Evolutionary conservation across 1,140 invertebrate species (phyloP), one percentile per base, ranked within the genome.

Genomic region (Elymnias hypermnestra): DNA sequence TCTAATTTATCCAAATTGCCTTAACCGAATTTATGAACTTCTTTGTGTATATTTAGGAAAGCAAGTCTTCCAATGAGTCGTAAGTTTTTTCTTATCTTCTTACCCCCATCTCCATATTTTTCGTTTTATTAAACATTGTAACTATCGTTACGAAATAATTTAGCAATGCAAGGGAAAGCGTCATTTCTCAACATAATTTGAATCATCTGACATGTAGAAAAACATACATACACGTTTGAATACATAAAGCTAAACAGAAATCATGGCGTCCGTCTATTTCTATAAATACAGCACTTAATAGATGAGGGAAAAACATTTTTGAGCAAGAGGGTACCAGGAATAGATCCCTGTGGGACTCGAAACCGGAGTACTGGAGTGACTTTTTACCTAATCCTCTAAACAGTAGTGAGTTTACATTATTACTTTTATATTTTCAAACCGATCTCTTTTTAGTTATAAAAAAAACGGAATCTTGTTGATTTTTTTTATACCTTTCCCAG

Each of bases 221-320:
- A 29, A 43, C 8, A 10, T 9, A 10, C 12, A 33, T 10, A 18
- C 40, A 33, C 13, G 21, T 28, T 43, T 14, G 49, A 63, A 57
- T 61, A 50, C 51, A 67, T 61, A 62, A 70, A 71, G 67, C 62
- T 63, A 67, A 72, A 69, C 56, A 63, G 58, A 63, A 68, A 62
- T 55, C 57, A 51, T 61, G 51, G 57, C 60, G 53, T 59, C 50
- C 53, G 59, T 63, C 55, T 57, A 23, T 33, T 74, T 84, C 81
- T 84, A 78, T 72, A 79, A 79, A 83, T 83, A 83, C 66, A 62
- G 59, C 72, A 75, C 74, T 82, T 78, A 82, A 65, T 48, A 63
- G 68, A n/a, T n/a, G 59, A 56, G 49, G 60, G 66, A 73, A 75
- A 81, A 73, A 63, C 70, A 72, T 72, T 66, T 65, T 70, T 53